Percentiles rank a stretch among this genome's conserved stretches.
Evolutionary conservation across 2,113 vertebrate genomes (phyloP).

Genomic region (Semnornis frantzii): DNA sequence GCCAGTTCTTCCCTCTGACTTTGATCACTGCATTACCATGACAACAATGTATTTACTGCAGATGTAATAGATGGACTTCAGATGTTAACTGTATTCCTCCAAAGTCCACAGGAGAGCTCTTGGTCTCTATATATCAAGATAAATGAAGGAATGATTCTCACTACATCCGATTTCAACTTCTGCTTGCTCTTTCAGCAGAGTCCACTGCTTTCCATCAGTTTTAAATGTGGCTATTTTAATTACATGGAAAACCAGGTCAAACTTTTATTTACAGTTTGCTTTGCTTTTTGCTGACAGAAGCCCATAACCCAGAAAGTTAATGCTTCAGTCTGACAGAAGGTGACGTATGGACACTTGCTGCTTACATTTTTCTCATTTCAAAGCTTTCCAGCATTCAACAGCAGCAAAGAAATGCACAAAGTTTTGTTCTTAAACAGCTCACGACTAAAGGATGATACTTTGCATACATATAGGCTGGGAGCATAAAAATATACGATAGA

Average conservation of each 20-base stretch:
- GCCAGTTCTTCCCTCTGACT: background rate
- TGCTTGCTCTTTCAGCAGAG: background rate
- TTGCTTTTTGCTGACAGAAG: conserved; percentile 23
- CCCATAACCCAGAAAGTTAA: background rate
- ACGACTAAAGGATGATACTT: background rate
- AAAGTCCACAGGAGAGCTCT: background rate
- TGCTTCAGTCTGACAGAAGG: background rate
- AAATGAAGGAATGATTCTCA: background rate
- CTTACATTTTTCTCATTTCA: background rate
- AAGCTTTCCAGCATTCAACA: background rate
- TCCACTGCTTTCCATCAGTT: background rate
- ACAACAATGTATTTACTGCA: conserved; percentile 29
- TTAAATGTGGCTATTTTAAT: conserved; percentile 21
- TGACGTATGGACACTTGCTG: background rate
- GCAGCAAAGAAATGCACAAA: background rate
- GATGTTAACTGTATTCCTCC: background rate
- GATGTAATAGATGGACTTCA: background rate
- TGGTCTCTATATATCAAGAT: background rate
- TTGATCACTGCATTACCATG: conserved; percentile 26
- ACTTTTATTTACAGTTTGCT: background rate
- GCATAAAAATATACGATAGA: background rate
- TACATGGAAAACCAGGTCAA: background rate
- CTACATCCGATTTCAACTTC: background rate
- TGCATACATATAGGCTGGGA: background rate
- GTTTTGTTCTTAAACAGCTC: background rate